Percentiles rank a stretch among this genome's conserved stretches.
Evolutionary conservation across 2,888 invertebrate genomes (phyloP).

Genomic region (Physocephala rufipes): DNA sequence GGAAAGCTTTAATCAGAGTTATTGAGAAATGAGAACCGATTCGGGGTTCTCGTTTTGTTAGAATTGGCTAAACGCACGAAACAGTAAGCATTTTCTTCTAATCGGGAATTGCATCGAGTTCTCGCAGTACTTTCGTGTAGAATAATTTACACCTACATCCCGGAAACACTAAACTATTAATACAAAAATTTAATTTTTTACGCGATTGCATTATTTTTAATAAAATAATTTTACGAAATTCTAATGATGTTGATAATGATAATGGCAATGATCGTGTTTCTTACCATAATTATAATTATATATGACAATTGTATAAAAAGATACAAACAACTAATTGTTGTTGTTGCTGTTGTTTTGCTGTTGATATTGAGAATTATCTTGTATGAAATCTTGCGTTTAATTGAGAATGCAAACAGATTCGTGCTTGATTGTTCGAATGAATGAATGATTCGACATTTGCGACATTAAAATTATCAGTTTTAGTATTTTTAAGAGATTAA

Average conservation of each 20-base stretch:
- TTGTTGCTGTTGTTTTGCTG: slow-evolving; percentile 6
- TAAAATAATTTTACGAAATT: not conserved
- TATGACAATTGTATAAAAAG: not conserved
- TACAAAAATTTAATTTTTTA: slow-evolving; percentile 17
- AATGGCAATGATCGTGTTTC: not conserved
- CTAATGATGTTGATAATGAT: not conserved
- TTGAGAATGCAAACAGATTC: slow-evolving; percentile 41
- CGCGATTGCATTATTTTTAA: not conserved
- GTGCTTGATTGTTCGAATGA: slow-evolving; percentile 2
- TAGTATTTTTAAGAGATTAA: no score
- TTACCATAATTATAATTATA: slow-evolving; percentile 16
- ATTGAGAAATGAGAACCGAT: not conserved
- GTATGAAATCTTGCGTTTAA: slow-evolving; percentile 41
- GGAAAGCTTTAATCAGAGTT: not conserved
- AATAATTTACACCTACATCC: slow-evolving; percentile 22
- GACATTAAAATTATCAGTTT: slow-evolving; percentile 3
- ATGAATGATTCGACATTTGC: not conserved
- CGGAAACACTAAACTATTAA: slow-evolving; percentile 32
- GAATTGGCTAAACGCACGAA: no score
- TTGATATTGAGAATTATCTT: slow-evolving; percentile 6
- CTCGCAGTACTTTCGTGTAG: not conserved
- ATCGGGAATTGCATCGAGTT: no score
- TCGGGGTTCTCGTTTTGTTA: no score
- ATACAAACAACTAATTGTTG: not conserved
- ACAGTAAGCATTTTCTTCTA: no score